Evolutionary conservation across 2,797 vertebrate species (phyloP).

Genomic region (Chloroceryle inda): DNA sequence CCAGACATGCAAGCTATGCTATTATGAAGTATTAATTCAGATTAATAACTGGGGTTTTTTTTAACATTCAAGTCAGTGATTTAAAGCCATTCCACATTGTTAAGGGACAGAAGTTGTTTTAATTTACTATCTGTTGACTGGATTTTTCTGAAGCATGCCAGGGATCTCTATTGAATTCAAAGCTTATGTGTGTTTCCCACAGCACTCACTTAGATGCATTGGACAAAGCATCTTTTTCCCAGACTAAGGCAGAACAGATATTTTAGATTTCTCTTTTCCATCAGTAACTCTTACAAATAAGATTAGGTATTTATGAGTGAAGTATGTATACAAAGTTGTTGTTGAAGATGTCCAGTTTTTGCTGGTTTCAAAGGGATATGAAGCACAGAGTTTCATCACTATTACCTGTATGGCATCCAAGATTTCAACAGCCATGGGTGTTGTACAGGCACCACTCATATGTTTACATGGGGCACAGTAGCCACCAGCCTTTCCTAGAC

Average conservation of each 20-base stretch:
- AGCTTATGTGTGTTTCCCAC: background rate
- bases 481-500: background rate
- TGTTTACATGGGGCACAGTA: accelerated
- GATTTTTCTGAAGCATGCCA: background rate
- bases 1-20: background rate
- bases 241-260: background rate
- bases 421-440: background rate
- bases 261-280: background rate
- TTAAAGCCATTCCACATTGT: background rate
- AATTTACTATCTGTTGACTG: background rate
- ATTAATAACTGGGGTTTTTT: background rate
- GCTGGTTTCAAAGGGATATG: background rate
- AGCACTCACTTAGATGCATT: background rate
- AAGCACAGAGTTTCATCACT: background rate
- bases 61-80: background rate
- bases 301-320: background rate
- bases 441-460: background rate
- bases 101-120: background rate
- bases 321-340: background rate
- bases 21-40: background rate
- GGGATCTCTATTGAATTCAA: background rate
- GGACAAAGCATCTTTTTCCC: background rate
- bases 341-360: background rate
- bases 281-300: background rate
- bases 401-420: accelerated